Percentiles rank a stretch among this genome's conserved stretches.
These are phyloP conservation scores for Clanis bilineata DNA, from an alignment of 2,888 invertebrate genomes.

Conservation along the genomic window DNA sequence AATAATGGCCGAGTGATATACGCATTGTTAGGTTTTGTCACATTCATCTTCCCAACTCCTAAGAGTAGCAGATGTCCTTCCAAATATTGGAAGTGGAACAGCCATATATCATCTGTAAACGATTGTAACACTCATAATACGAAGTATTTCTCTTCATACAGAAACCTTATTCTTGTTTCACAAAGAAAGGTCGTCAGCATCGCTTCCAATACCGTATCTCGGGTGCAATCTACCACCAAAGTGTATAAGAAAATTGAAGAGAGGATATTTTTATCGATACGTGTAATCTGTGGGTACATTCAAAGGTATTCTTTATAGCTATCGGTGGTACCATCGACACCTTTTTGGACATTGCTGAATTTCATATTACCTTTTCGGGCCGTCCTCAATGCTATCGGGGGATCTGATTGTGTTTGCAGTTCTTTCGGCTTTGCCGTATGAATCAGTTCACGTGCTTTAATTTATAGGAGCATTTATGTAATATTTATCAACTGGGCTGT, in stretches of 20 bases:
- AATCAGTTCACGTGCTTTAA: slow-evolving; percentile 21
- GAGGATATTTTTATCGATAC: slow-evolving; percentile 13
- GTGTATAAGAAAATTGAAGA: neutral
- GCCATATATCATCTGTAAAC: slow-evolving; percentile 1
- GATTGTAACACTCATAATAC: slow-evolving; percentile 11
- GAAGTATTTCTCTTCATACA: neutral
- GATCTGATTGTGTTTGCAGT: slow-evolving; percentile 36
- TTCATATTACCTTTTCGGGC: slow-evolving; percentile 26
- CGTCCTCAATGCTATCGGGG: slow-evolving; percentile 16
- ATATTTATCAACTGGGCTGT: no score
- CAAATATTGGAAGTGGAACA: slow-evolving; percentile 11
- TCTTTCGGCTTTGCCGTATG: slow-evolving; percentile 20
- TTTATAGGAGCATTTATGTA: neutral
- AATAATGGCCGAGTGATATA: slow-evolving; percentile 8
- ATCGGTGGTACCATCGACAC: slow-evolving; percentile 11
- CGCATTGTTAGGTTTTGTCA: neutral
- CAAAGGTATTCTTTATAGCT: slow-evolving; percentile 12
- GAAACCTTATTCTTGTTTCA: slow-evolving; percentile 8
- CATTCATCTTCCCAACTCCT: neutral
- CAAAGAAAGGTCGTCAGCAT: neutral
- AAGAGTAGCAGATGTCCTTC: slow-evolving; percentile 8
- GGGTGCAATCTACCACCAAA: slow-evolving; percentile 5
- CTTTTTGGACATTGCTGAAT: slow-evolving; percentile 24
- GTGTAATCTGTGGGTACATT: slow-evolving; percentile 14
- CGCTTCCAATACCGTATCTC: neutral